These are phyloP conservation scores for Odontamblyopus lacepedii DNA, from an alignment of 2,797 vertebrate species.

Conservation along the genomic window DNA sequence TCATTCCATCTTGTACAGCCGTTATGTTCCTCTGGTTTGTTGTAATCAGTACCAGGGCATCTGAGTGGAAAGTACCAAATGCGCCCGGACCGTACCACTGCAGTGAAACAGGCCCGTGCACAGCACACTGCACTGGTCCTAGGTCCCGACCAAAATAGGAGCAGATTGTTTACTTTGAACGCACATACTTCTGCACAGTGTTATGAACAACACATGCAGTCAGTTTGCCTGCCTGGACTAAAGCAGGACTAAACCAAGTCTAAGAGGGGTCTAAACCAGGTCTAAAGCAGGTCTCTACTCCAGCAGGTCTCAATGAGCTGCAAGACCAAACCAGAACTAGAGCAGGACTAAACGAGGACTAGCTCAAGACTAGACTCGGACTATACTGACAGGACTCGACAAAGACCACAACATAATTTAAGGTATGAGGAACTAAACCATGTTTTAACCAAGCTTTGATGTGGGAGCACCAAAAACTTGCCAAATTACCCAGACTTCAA, in stretches of 20 bases:
- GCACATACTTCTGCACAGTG: slow-evolving; percentile 19
- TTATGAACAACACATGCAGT: slow-evolving; percentile 7
- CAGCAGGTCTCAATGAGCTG: no score
- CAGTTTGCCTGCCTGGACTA: slow-evolving; percentile 10
- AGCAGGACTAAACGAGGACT: no score
- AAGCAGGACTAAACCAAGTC: background rate
- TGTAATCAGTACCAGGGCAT: background rate
- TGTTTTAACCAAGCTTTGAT: no score
- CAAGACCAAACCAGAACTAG: no score
- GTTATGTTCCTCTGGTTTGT: slow-evolving; percentile 6
- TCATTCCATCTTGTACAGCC: slow-evolving; percentile 9
- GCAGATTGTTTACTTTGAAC: slow-evolving; percentile 28
- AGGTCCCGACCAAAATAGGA: slow-evolving; percentile 25
- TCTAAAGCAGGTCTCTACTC: background rate
- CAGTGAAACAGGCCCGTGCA: background rate
- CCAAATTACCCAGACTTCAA: no score
- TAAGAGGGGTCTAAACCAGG: no score
- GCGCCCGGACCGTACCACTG: background rate
- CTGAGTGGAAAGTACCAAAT: slow-evolving; percentile 1
- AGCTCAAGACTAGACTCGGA: no score
- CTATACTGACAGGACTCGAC: no score
- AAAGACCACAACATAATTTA: no score
- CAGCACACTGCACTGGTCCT: background rate
- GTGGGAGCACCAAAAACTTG: no score
- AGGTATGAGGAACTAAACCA: no score